Evolutionary conservation across 2,113 vertebrate species (phyloP).

Genomic region (Tetrax tetrax): DNA sequence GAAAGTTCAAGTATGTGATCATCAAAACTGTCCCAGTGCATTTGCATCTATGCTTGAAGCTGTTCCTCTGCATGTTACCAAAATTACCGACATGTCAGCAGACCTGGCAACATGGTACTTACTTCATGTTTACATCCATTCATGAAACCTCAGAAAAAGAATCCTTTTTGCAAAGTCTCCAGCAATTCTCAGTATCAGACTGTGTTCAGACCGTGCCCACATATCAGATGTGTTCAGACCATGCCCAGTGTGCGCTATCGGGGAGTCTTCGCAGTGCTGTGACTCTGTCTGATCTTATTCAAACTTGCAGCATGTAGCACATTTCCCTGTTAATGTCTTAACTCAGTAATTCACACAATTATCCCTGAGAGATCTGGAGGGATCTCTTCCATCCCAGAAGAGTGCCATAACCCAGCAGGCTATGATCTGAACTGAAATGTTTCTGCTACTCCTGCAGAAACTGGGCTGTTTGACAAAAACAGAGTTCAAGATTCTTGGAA

Average conservation of each 20-base stretch:
- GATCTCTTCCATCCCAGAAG: background rate
- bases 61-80: background rate
- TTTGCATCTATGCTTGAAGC: background rate
- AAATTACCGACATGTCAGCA: background rate
- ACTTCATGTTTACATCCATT: background rate
- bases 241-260: background rate
- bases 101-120: background rate
- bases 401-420: background rate
- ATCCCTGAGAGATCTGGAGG: background rate
- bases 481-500: background rate
- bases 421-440: background rate
- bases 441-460: background rate
- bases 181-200: background rate
- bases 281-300: background rate
- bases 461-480: background rate
- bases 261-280: background rate
- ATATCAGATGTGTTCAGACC: background rate
- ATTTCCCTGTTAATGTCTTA: background rate
- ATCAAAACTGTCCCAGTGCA: background rate
- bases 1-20: background rate
- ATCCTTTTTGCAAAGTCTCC: background rate
- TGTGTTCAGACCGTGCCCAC: background rate
- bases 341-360: background rate
- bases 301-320: background rate
- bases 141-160: background rate